phyloP scores from a whole-genome alignment of 2,888 invertebrate species.

The Asteroscopus sphinx region DNA sequence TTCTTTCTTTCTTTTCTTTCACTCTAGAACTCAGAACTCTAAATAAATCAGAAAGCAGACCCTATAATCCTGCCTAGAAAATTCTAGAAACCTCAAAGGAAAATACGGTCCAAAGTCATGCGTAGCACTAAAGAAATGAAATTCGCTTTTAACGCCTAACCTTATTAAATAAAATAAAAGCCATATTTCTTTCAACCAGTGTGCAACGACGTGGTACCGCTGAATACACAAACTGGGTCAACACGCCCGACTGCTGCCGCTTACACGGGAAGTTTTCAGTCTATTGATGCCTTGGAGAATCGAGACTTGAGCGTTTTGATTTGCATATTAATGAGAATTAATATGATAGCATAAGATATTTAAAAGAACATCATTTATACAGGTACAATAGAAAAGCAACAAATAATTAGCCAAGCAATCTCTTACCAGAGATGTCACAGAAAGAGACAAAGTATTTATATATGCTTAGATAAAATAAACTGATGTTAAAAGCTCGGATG shows the following conservation, averaged over 20 bases:
- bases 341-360: slow-evolving; percentile 2
- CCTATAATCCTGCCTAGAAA: too few relatives aligned
- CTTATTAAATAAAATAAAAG: slow-evolving; percentile 47
- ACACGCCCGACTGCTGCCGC: slow-evolving; percentile 29
- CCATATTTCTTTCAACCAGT: slow-evolving; percentile 37
- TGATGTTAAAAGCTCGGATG: too few relatives aligned
- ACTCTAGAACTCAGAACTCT: too few relatives aligned
- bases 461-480: too few relatives aligned
- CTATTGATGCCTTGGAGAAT: slow-evolving; percentile 44
- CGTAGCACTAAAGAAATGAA: slow-evolving; percentile 36
- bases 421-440: not conserved
- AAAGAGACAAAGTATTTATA: too few relatives aligned
- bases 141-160: slow-evolving; percentile 21
- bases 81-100: too few relatives aligned
- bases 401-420: not conserved
- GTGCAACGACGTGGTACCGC: slow-evolving; percentile 33
- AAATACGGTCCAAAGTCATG: too few relatives aligned
- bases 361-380: not conserved
- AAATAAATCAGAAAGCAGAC: too few relatives aligned
- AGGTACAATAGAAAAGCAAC: not conserved
- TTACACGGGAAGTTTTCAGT: slow-evolving; percentile 54
- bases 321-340: slow-evolving; percentile 40
- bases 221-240: slow-evolving; percentile 48
- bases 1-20: too few relatives aligned
- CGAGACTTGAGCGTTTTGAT: slow-evolving; percentile 38